Evolutionary conservation across 2,113 vertebrate species (phyloP).

Genomic region (Periophthalmodon schlosseri): DNA sequence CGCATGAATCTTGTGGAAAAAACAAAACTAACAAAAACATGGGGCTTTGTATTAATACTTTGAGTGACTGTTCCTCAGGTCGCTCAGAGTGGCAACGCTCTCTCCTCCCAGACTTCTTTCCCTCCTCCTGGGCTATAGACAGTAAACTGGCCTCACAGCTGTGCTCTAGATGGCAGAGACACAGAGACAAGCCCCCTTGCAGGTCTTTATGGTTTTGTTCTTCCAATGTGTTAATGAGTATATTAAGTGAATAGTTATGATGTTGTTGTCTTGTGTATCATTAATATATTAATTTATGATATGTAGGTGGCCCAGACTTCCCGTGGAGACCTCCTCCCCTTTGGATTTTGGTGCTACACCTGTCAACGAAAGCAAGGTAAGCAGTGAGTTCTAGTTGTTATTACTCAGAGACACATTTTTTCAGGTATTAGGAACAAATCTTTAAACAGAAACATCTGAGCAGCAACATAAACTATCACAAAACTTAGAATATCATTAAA

Average conservation of each 20-base stretch:
- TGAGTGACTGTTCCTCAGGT: slow-evolving; percentile 69
- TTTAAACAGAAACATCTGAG: neutral
- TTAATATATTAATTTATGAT: neutral
- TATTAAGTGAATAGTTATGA: neutral
- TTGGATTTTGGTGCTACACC: slow-evolving; percentile 90
- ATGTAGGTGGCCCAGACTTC: slow-evolving; percentile 82
- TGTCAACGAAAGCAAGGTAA: slow-evolving; percentile 88
- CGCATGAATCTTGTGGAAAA: slow-evolving; percentile 6
- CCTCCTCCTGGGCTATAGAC: slow-evolving; percentile 85
- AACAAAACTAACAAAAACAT: neutral
- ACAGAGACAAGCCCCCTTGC: slow-evolving; percentile 82
- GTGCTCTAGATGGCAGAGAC: slow-evolving; percentile 85
- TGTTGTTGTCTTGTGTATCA: neutral
- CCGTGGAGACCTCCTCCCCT: slow-evolving; percentile 73
- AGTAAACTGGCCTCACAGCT: slow-evolving; percentile 85
- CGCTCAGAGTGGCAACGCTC: slow-evolving; percentile 85
- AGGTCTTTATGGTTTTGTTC: slow-evolving; percentile 72
- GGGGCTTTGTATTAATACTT: neutral
- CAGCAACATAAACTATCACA: neutral
- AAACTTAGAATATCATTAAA: too few relatives aligned
- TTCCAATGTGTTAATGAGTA: neutral
- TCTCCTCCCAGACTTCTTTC: slow-evolving; percentile 80
- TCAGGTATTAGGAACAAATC: neutral
- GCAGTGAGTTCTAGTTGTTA: neutral
- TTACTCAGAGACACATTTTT: neutral